Evolutionary conservation across 2,113 vertebrate genomes (phyloP).

Genomic region (Pitta sordida): DNA sequence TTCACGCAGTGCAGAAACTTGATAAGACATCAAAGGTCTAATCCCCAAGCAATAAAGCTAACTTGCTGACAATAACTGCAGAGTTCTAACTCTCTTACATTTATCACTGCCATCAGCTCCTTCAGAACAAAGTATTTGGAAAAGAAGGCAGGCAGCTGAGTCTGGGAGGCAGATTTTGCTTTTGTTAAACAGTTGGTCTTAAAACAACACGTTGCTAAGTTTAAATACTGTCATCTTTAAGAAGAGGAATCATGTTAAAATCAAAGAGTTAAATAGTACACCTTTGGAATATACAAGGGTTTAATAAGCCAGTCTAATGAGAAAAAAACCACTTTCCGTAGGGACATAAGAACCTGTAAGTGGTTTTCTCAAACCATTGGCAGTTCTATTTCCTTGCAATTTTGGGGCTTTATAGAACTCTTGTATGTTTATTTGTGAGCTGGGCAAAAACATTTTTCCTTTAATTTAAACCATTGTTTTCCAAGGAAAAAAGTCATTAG

Average conservation of each 20-base stretch:
- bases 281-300: not conserved
- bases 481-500: not conserved
- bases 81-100: conserved; percentile 39
- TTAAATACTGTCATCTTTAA: conserved; percentile 20
- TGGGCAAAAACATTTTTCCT: conserved; percentile 27
- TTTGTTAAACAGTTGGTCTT: conserved; percentile 16
- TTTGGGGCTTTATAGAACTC: not conserved
- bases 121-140: conserved; percentile 34
- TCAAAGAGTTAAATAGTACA: not conserved
- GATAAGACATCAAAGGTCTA: conserved; percentile 58
- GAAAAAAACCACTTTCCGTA: not conserved
- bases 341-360: not conserved
- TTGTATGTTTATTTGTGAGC: conserved; percentile 9
- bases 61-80: conserved; percentile 51
- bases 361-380: conserved; percentile 4
- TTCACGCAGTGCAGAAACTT: conserved; percentile 46
- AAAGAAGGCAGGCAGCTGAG: not conserved
- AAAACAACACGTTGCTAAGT: not conserved
- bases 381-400: not conserved
- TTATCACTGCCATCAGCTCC: conserved; percentile 50
- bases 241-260: conserved; percentile 5
- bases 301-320: not conserved
- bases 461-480: conserved; percentile 53
- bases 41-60: conserved; percentile 31
- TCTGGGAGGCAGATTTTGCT: conserved; percentile 27